Conservation (phyloP, 2,888 invertebrate species). For the Oegoconia quadripuncta region DNA sequence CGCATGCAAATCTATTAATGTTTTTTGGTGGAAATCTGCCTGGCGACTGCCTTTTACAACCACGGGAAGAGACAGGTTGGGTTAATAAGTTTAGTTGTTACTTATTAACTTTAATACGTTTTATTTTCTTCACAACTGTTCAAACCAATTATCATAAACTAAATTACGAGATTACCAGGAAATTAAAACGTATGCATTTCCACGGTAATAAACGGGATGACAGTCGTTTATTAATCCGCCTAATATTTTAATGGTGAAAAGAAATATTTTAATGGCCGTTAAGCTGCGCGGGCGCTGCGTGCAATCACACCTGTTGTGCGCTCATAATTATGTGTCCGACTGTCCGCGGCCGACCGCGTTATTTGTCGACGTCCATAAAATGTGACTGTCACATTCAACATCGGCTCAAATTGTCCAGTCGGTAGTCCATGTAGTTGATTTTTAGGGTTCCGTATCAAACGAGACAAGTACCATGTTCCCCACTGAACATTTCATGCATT, state of each 20-base stretch:
- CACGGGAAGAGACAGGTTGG: too few relatives aligned
- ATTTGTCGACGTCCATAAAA: slow-evolving; percentile 20
- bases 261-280: slow-evolving; percentile 43
- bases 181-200: neutral
- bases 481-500: too few relatives aligned
- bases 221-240: slow-evolving; percentile 30
- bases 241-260: slow-evolving; percentile 48
- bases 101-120: too few relatives aligned
- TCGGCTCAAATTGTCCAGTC: neutral
- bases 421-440: too few relatives aligned
- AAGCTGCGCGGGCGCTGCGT: slow-evolving; percentile 31
- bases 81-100: too few relatives aligned
- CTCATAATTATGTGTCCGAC: slow-evolving; percentile 23
- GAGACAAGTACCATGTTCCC: too few relatives aligned
- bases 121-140: too few relatives aligned
- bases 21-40: too few relatives aligned
- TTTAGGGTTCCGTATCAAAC: too few relatives aligned
- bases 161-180: neutral
- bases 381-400: slow-evolving; percentile 4
- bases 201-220: slow-evolving; percentile 19
- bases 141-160: too few relatives aligned
- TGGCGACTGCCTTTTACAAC: too few relatives aligned
- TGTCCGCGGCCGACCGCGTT: slow-evolving; percentile 19
- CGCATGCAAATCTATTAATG: too few relatives aligned
- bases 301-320: slow-evolving; percentile 42